These are phyloP conservation scores for Rhinatrema bivittatum DNA, from an alignment of 2,797 vertebrate species.

Conservation along the genomic window DNA sequence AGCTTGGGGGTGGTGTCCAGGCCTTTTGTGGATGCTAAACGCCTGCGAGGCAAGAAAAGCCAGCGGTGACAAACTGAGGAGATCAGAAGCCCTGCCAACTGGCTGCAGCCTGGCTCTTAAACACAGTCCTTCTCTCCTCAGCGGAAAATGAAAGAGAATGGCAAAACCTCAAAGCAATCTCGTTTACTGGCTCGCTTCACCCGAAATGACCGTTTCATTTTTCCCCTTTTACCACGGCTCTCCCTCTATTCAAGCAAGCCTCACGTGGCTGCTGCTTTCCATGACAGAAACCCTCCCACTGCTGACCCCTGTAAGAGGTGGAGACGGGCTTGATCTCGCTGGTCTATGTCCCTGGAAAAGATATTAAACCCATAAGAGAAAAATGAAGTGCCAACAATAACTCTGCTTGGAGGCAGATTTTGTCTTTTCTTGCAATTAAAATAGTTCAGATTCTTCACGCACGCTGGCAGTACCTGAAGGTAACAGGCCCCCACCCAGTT, in stretches of 20 bases:
- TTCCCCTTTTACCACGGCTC: constrained; percentile 8
- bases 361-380: too few species aligned
- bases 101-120: constrained; percentile 38
- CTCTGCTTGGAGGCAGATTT: too few species aligned
- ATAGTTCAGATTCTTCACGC: too few species aligned
- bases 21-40: constrained; percentile 16
- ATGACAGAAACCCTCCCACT: too few species aligned
- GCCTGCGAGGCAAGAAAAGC: constrained; percentile 27
- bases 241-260: too few species aligned
- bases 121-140: constrained; percentile 31
- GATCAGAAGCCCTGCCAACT: constrained; percentile 33
- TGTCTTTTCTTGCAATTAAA: too few species aligned
- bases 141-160: constrained; percentile 30
- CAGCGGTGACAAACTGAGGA: constrained; percentile 31
- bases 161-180: constrained; percentile 36
- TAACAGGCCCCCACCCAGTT: too few species aligned
- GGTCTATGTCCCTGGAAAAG: too few species aligned
- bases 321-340: too few species aligned
- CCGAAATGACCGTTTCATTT: background rate
- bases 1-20: constrained; percentile 16
- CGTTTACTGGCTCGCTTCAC: constrained; percentile 24
- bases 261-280: constrained; percentile 19
- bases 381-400: too few species aligned
- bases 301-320: too few species aligned
- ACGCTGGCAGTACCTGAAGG: too few species aligned